These are phyloP conservation scores for Dicrostonyx torquatus DNA, from an alignment of 2,797 vertebrate species.

Conservation along the genomic window DNA sequence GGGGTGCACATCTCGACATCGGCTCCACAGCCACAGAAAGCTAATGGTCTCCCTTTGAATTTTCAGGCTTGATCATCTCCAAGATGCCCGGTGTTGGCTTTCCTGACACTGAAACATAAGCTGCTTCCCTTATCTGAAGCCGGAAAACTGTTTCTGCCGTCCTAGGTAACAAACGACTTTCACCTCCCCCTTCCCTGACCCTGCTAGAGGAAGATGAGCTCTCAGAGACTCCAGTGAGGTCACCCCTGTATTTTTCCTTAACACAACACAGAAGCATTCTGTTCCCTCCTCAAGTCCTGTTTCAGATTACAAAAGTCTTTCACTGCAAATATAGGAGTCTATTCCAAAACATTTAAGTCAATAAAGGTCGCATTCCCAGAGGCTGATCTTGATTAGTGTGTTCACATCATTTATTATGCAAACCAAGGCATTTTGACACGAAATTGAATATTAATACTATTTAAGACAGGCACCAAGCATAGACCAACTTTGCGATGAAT, in stretches of 20 bases:
- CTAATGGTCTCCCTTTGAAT: background rate
- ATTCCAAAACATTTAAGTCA: slow-evolving; percentile 18
- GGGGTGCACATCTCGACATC: background rate
- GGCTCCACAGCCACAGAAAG: background rate
- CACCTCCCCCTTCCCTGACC: background rate
- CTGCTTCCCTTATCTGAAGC: background rate
- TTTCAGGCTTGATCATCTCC: background rate
- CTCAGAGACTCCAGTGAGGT: slow-evolving; percentile 15
- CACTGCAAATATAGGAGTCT: background rate
- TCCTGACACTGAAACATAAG: background rate
- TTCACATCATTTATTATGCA: background rate
- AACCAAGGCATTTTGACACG: background rate
- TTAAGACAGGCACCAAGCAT: background rate
- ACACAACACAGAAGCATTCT: slow-evolving; percentile 43
- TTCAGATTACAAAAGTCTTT: slow-evolving; percentile 63
- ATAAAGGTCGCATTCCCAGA: slow-evolving; percentile 34
- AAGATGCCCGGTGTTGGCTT: background rate
- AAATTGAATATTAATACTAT: background rate
- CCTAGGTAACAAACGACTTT: background rate
- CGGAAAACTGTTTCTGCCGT: background rate
- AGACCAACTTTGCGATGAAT: background rate
- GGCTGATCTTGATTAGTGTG: background rate
- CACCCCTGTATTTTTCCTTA: background rate
- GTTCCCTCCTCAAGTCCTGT: slow-evolving; percentile 25
- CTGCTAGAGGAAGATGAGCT: background rate